Conservation (phyloP, 2,113 vertebrate genomes). For the Manacus vitellinus region DNA sequence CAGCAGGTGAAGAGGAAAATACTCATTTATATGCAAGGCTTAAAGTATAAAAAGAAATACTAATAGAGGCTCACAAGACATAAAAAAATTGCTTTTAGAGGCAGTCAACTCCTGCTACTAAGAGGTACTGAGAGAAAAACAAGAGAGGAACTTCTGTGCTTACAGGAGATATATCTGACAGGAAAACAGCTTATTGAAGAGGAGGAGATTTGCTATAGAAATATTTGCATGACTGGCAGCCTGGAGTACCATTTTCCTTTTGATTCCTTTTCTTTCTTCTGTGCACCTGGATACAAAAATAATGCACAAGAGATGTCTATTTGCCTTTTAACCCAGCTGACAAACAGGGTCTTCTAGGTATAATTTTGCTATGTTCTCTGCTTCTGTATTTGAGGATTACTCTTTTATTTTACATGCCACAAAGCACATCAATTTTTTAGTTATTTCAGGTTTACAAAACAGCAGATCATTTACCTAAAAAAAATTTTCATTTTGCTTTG, state of each 20-base stretch:
- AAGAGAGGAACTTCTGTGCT: not conserved
- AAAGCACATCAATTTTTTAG: not conserved
- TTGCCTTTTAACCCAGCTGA: not conserved
- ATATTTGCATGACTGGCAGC: not conserved
- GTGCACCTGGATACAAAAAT: not conserved
- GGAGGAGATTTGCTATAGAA: not conserved
- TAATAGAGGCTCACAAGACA: not conserved
- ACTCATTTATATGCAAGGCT: not conserved
- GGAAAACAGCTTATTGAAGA: not conserved
- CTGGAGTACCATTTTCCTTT: not conserved
- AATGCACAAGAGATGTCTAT: not conserved
- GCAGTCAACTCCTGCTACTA: not conserved
- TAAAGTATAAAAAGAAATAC: not conserved
- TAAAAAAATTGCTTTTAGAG: not conserved
- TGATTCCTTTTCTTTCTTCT: not conserved
- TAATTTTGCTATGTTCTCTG: not conserved
- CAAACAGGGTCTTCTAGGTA: not conserved
- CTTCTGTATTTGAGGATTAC: not conserved
- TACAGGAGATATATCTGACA: not conserved
- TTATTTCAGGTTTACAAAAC: not conserved
- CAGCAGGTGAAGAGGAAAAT: not conserved
- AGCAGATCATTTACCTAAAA: not conserved
- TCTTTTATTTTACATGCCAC: not conserved
- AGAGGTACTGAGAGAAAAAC: not conserved
- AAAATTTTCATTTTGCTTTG: not conserved